Conservation (phyloP, 2,888 invertebrate species). For the Orthonevra nobilis region DNA sequence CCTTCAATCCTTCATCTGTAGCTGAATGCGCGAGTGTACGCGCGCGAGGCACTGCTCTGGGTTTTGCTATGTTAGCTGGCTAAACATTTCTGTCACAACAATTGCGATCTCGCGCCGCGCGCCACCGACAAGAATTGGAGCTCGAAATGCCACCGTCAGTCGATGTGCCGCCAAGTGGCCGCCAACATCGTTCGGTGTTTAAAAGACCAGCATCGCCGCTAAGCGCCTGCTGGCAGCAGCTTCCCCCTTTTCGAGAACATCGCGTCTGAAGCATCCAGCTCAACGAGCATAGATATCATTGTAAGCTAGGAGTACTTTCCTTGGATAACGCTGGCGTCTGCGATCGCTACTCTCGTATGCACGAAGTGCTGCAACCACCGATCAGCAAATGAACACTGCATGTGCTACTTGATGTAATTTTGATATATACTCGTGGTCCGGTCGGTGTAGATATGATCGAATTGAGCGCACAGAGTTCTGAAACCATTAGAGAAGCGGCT, state of each 20-base stretch:
- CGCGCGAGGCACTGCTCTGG: constrained; percentile 13
- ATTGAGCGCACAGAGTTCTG: constrained; percentile 27
- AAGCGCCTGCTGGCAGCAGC: constrained; percentile 44
- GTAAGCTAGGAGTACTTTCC: constrained; percentile 30
- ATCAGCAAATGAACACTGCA: constrained; percentile 44
- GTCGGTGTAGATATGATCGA: constrained; percentile 48
- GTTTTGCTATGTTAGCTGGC: no score
- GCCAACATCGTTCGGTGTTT: constrained; percentile 39
- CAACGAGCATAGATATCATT: no score
- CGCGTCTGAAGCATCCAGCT: no score
- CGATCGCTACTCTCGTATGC: constrained; percentile 55
- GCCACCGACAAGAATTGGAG: constrained; percentile 66
- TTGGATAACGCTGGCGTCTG: constrained; percentile 62
- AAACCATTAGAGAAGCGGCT: constrained; percentile 27
- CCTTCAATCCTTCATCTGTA: constrained; percentile 63
- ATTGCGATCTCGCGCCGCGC: constrained; percentile 64
- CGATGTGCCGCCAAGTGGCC: constrained; percentile 55
- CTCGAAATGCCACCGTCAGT: constrained; percentile 67
- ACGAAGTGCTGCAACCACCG: constrained; percentile 42
- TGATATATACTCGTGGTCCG: constrained; percentile 53
- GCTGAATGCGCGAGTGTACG: constrained; percentile 36
- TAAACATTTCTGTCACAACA: constrained; percentile 69
- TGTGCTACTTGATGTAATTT: constrained; percentile 45
- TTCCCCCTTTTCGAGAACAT: constrained; percentile 6
- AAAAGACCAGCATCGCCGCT: constrained; percentile 17